Conservation (phyloP, 2,113 vertebrate genomes). For the Myanophis thanlyinensis region DNA sequence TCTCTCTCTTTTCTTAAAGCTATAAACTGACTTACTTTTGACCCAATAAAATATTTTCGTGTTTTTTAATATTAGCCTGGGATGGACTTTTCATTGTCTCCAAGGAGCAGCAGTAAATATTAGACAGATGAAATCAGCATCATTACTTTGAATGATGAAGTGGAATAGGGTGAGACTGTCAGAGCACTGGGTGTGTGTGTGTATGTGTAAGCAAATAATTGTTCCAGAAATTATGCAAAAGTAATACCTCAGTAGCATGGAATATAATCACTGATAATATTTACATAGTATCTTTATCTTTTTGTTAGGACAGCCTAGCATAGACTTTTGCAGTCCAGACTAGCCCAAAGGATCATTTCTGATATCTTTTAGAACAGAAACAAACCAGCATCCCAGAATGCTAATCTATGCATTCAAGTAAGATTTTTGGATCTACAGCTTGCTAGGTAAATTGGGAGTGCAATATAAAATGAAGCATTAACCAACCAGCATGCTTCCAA, state of each 20-base stretch:
- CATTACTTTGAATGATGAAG: conserved; percentile 35
- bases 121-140: conserved; percentile 53
- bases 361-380: not conserved
- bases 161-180: conserved; percentile 18
- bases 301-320: not conserved
- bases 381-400: not conserved
- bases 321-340: not conserved
- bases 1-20: conserved; percentile 14
- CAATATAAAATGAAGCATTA: not conserved
- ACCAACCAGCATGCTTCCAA: not conserved
- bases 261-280: not conserved
- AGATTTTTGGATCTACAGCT: not conserved
- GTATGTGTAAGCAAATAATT: conserved; percentile 10
- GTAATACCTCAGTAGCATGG: not conserved
- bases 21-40: conserved; percentile 41
- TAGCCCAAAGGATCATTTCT: not conserved
- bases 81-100: conserved; percentile 41
- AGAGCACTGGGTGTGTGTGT: conserved; percentile 37
- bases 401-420: not conserved
- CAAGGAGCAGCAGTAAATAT: conserved; percentile 19
- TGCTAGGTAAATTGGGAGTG: not conserved
- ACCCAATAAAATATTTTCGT: conserved; percentile 48
- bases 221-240: not conserved
- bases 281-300: not conserved
- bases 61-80: conserved; percentile 30